Evolutionary conservation across 1,140 invertebrate genomes (phyloP).

Genomic region (Pemphigus obesinymphae): DNA sequence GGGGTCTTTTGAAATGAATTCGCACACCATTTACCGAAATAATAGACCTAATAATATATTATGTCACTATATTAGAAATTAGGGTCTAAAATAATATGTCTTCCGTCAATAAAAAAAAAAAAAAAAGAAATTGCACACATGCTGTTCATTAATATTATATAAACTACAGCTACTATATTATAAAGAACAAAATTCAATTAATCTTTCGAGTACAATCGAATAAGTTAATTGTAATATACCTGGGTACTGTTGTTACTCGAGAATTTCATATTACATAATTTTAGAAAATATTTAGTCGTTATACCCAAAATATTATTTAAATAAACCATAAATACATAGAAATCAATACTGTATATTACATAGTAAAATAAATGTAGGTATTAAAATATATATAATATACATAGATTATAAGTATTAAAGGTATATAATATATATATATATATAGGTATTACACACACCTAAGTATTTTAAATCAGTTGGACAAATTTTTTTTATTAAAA

Average conservation of each 20-base stretch:
- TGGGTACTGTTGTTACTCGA: background rate
- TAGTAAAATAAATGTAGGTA: too few relatives aligned
- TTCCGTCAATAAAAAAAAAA: too few relatives aligned
- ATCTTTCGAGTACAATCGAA: background rate
- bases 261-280: background rate
- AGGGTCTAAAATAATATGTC: conserved; percentile 12
- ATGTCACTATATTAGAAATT: background rate
- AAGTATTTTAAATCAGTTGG: too few relatives aligned
- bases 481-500: too few relatives aligned
- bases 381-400: too few relatives aligned
- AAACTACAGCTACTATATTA: too few relatives aligned
- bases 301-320: background rate
- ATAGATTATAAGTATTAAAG: too few relatives aligned
- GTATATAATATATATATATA: too few relatives aligned
- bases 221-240: background rate
- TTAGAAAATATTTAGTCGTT: background rate
- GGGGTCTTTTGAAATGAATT: conserved; percentile 17
- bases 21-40: conserved; percentile 35
- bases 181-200: background rate
- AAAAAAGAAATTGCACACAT: background rate
- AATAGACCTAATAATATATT: conserved; percentile 24
- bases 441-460: too few relatives aligned
- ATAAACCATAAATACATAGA: background rate
- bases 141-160: background rate
- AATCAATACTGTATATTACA: background rate